Percentiles rank a stretch among this genome's conserved stretches.
These are phyloP conservation scores for Brotula barbata DNA, from an alignment of 2,797 vertebrate genomes.

Conservation along the genomic window DNA sequence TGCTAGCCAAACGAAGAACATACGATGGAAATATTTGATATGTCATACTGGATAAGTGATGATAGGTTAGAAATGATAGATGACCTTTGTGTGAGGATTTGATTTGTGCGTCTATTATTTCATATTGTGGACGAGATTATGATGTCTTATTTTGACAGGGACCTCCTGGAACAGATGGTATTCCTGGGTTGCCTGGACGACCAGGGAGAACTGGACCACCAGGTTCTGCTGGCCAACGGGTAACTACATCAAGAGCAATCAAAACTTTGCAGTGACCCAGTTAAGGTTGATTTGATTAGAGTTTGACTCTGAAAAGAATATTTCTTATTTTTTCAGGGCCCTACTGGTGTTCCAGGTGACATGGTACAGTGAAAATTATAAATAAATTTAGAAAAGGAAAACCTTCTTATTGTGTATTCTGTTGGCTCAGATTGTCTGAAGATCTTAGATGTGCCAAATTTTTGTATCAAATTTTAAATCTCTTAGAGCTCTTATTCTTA, in stretches of 20 bases:
- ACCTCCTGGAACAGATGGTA: slow-evolving; percentile 84
- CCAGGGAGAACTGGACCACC: slow-evolving; percentile 86
- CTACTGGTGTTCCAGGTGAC: slow-evolving; percentile 80
- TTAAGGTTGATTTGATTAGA: slow-evolving; percentile 15
- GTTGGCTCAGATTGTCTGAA: background rate
- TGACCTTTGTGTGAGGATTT: slow-evolving; percentile 9
- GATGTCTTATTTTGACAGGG: slow-evolving; percentile 76
- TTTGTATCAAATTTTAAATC: too few relatives aligned
- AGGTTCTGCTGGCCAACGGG: slow-evolving; percentile 84
- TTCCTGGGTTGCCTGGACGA: slow-evolving; percentile 89
- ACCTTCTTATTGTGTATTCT: background rate
- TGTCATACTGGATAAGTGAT: too few relatives aligned
- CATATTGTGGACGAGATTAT: slow-evolving; percentile 27
- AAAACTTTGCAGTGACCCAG: slow-evolving; percentile 10
- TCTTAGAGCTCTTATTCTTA: too few relatives aligned
- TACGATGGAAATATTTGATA: too few relatives aligned
- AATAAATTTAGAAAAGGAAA: background rate
- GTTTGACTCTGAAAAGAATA: slow-evolving; percentile 17
- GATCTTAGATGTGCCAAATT: too few relatives aligned
- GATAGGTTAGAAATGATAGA: too few relatives aligned
- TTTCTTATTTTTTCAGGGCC: slow-evolving; percentile 74
- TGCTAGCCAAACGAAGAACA: too few relatives aligned
- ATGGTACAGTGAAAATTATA: slow-evolving; percentile 70
- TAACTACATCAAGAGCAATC: slow-evolving; percentile 57
- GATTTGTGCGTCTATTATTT: slow-evolving; percentile 8